These are phyloP conservation scores for Pseudococcus viburni DNA, from an alignment of 2,888 invertebrate species.

Conservation along the genomic window DNA sequence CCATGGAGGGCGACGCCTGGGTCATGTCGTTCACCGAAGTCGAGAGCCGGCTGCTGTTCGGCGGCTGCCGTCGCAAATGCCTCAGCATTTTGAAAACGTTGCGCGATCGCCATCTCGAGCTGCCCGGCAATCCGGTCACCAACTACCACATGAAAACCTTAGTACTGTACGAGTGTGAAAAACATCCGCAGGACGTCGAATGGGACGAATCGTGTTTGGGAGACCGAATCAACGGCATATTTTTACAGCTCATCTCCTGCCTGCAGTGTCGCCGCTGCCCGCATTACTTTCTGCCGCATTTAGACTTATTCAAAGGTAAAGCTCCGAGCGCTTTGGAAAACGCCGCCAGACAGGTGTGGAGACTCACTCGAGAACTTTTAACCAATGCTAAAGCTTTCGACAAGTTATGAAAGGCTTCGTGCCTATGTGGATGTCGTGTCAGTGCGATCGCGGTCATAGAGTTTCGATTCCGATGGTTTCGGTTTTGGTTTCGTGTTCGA, in stretches of 20 bases:
- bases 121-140: slow-evolving; percentile 83
- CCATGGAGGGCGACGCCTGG: slow-evolving; percentile 91
- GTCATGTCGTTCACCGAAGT: slow-evolving; percentile 85
- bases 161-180: slow-evolving; percentile 88
- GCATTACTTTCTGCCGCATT: slow-evolving; percentile 86
- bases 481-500: too few species aligned
- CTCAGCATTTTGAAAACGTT: slow-evolving; percentile 85
- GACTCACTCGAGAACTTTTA: slow-evolving; percentile 82
- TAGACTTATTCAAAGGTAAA: slow-evolving; percentile 87
- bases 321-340: slow-evolving; percentile 83
- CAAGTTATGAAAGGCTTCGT: slow-evolving; percentile 74
- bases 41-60: slow-evolving; percentile 83
- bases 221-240: slow-evolving; percentile 86
- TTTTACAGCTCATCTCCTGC: slow-evolving; percentile 87
- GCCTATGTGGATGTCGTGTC: too few species aligned
- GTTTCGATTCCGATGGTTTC: too few species aligned
- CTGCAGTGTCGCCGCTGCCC: slow-evolving; percentile 87
- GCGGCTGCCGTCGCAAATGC: slow-evolving; percentile 81
- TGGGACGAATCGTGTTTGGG: slow-evolving; percentile 87
- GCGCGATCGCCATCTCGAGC: slow-evolving; percentile 83
- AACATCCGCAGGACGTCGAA: slow-evolving; percentile 85
- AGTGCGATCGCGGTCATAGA: too few species aligned
- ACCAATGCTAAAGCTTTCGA: slow-evolving; percentile 86
- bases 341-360: slow-evolving; percentile 86
- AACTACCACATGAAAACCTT: slow-evolving; percentile 85